phyloP scores from a whole-genome alignment of 1,140 invertebrate species.

The Hylyphantes graminicola region DNA sequence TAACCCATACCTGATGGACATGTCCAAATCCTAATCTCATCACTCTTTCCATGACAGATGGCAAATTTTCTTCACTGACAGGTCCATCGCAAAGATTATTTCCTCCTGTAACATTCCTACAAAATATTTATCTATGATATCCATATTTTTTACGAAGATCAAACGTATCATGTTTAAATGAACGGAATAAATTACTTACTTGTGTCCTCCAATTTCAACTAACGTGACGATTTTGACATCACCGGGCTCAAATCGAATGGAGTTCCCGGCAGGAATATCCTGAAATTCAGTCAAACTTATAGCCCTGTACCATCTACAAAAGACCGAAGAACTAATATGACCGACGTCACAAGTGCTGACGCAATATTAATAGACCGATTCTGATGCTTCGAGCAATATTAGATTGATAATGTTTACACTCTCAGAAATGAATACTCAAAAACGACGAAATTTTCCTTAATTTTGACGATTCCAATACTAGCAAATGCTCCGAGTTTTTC shows the following conservation, averaged over 20 bases:
- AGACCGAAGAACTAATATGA: too few relatives aligned
- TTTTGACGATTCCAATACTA: too few relatives aligned
- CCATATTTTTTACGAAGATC: background rate
- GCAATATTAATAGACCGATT: too few relatives aligned
- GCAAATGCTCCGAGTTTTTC: too few relatives aligned
- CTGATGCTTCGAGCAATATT: too few relatives aligned
- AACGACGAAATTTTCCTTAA: too few relatives aligned
- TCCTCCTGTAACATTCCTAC: constrained; percentile 66
- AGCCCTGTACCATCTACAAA: too few relatives aligned
- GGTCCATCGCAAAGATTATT: constrained; percentile 67
- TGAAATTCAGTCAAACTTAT: constrained; percentile 39
- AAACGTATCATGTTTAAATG: background rate
- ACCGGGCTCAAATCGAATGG: constrained; percentile 68
- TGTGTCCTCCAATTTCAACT: constrained; percentile 67
- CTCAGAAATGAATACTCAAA: too few relatives aligned
- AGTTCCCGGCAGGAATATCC: constrained; percentile 68
- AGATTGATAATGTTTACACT: too few relatives aligned
- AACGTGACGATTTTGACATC: constrained; percentile 65
- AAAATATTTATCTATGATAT: background rate
- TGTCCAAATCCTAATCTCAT: constrained; percentile 64
- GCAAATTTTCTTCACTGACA: constrained; percentile 62
- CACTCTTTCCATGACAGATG: constrained; percentile 64
- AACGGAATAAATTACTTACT: constrained; percentile 61
- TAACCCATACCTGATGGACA: constrained; percentile 60
- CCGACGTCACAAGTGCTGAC: too few relatives aligned